Evolutionary conservation across 2,888 invertebrate species (phyloP), one percentile per base, ranked within the genome.

Genomic region (Malthinus seriepunctatus): DNA sequence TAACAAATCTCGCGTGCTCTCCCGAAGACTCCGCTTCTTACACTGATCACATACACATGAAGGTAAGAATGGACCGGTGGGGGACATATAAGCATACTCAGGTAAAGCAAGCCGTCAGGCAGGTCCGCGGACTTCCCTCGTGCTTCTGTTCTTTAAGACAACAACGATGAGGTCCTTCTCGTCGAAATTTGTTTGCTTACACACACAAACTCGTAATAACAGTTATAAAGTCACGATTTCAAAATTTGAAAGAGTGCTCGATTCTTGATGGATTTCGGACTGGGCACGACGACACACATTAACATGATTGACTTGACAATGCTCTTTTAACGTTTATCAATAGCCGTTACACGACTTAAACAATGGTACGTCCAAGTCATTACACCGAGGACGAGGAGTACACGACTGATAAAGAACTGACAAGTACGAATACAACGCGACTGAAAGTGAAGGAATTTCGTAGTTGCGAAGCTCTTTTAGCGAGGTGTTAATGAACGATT

Each of bases 31-130:
- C 74, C 78, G 76, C 70, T 77, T 75, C 78, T 78, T 78, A 72
- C 75, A 79, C 79, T 79, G 78, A 79, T 77, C 77, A 77, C 75
- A 75, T 73, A 75, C 74, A 75, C 76, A 76, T 77, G 76, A 77
- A 75, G 77, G 76, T 76, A 77, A 76, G 77, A 78, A 73, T 74
- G 76, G 73, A 71, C 69, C 73, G 76, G 76, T 74, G 77, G 79
- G 77, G 77, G 73, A 72, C 75, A 73, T 69, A 73, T 74, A 71
- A 71, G 73, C 72, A 73, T 75, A 74, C 69, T 69, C 75, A 75
- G 76, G 74, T 75, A 75, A 71, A 71, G 67, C 68, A 70, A 68
- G 74, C 72, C 69, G 74, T 73, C 72, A 69, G 69, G 73, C 73
- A 71, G 69, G 71, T 51, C 50, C 50, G 54, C 50, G 57, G 61